Base-by-base conservation (phyloP, 2,888 invertebrate genomes). In the Diabrotica balteata region DNA sequence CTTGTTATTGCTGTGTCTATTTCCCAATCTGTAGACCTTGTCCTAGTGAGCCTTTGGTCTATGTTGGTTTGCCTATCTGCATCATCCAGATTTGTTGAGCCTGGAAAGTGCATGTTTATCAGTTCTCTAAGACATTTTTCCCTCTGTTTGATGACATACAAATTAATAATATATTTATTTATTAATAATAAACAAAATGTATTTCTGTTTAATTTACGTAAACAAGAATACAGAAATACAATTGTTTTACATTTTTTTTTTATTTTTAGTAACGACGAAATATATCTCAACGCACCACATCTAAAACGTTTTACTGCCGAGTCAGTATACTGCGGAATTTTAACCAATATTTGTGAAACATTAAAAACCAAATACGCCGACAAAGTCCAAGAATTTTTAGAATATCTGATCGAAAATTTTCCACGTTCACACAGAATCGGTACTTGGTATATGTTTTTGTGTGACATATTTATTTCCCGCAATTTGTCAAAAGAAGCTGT, bases 251-350 rank as follows among this genome's bases (percentile, higher is more conserved):
- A 7, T 9, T 59, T 44, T 46, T 32, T 49, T 42, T 49, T 32
- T 7, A 17, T 61, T 67, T 65, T 47, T 11, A 66, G 68, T n/a
- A 44, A 53, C n/a, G 57, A 58, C 8, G 55, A 68, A 51, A 51
- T 7, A 61, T 53, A 60, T 74, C 67, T 60, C 22, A 44, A 44
- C 10, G 64, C 68, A 4, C 77, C 76, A 8, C 75, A 76, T 74
- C 68, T 81, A 9, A 76, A 74, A 17, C 73, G 72, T 51, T 81
- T 78, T 68, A 77, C 80, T 9, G 76, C 79, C n/a, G 71, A 70
- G 65, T 70, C 75, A 22, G 72, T 73, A 5, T 78, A 77, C 45
- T 59, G 65, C 7, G 62, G 49, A 63, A 63, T 68, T 62, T 62
- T 81, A 62, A 72, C 76, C 7, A 59, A 52, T 17, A 77, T 75